Base-by-base conservation (phyloP, 2,888 invertebrate species). In the Dastarcus helophoroides region DNA sequence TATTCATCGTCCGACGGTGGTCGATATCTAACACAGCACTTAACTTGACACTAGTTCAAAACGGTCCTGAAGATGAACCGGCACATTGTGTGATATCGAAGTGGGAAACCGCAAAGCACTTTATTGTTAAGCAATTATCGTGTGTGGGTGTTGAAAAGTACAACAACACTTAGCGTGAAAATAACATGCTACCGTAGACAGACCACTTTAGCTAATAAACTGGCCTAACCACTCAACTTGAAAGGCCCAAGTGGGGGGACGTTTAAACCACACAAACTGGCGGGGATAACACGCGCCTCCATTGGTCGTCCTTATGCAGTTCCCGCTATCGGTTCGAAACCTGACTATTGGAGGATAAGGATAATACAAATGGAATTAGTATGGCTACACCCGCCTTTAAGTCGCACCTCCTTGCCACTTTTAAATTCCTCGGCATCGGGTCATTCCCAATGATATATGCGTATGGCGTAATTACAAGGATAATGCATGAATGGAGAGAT, bases 181-280 rank as follows among this genome's bases (percentile, higher is more conserved):
- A 39, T 31, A 41, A 37, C 50, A 46, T 57, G 56, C 54, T 58
- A 54, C 57, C 55, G 52, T 50, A 50, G 47, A 50, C 53, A 51
- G 53, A 53, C 45, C 57, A 56, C 55, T 53, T 47, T 44, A 48
- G 55, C 54, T 60, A 60, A 58, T 60, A 58, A 51, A 54, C 50
- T 43, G 46, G 44, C 43, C 38, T 42, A 43, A 41, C 47, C 47
- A 48, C 49, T 48, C 48, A 41, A 44, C 43, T 44, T 41, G 38
- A 40, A 50, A 53, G 36, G 36, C 37, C 40, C 39, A 39, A 43
- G 44, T 44, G 46, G 51, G 51, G 49, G 42, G 34, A 25, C 34
- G 37, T 35, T 43, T 44, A 46, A 50, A 47, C 46, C 44, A 44
- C 44, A 35, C 34, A 30, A 39, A 37, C 25, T 40, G 46, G 39